phyloP scores from a whole-genome alignment of 2,113 vertebrate genomes.

The Anseranas semipalmata region DNA sequence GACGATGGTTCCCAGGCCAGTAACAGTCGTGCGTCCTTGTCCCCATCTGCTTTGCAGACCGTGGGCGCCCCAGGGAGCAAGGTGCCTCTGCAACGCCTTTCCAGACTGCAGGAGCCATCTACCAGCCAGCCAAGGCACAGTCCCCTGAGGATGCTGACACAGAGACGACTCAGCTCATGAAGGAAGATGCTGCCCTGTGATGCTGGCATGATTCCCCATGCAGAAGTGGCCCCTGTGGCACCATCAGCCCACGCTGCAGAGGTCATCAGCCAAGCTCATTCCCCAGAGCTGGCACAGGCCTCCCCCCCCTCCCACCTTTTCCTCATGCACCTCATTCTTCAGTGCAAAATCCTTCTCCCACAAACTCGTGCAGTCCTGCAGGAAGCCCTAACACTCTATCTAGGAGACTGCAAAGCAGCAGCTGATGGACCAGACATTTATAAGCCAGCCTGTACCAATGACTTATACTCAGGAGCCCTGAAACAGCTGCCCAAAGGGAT shows the following conservation, averaged over 20 bases:
- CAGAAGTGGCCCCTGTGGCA: neutral
- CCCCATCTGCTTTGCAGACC: neutral
- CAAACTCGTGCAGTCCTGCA: neutral
- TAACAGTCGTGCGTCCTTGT: rapidly evolving
- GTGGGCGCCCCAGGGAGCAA: rapidly evolving
- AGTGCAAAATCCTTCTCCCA: neutral
- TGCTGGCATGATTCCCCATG: neutral
- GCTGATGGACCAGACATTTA: neutral
- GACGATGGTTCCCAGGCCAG: rapidly evolving
- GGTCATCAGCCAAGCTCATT: neutral
- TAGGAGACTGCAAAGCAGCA: neutral
- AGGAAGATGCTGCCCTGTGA: neutral
- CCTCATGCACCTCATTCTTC: neutral
- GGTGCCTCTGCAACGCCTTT: rapidly evolving
- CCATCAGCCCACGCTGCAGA: neutral
- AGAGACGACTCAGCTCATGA: neutral
- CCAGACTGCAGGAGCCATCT: neutral
- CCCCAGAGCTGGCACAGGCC: rapidly evolving
- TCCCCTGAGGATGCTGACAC: rapidly evolving
- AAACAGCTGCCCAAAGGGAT: rapidly evolving
- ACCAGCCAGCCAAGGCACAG: neutral
- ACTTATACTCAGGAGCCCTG: rapidly evolving
- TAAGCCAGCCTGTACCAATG: rapidly evolving
- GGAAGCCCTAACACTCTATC: neutral
- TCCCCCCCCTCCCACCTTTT: neutral